Base-by-base conservation (phyloP, 1,140 invertebrate genomes). In the Procambarus virginalis region DNA sequence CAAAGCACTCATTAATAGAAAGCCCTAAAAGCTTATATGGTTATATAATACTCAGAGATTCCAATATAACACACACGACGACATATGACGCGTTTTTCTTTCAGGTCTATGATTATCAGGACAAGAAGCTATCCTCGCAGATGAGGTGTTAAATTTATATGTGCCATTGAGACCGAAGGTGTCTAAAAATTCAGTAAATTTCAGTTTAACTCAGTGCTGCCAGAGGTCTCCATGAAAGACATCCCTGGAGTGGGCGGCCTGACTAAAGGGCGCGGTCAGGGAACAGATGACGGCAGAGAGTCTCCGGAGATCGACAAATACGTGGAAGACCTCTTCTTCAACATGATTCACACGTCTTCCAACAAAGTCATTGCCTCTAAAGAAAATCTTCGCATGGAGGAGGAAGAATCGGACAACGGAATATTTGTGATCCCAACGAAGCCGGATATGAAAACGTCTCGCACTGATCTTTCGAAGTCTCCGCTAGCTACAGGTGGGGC, bases 301-400 rank as follows among this genome's bases (percentile, higher is more conserved):
- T 73, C 68, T 34, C 68, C 68, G 5, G 68, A 73, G n/a, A 73
- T 73, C n/a, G 68, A 73, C 68, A 22, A 9, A 20, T 73, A 73
- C 10, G 68, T 73, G 68, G 68, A 73, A 22, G 68, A 73, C 68
- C 68, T 73, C 68, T 73, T 73, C 68, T 73, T 45, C 22, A 34
- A 34, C n/a, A 73, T 73, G 68, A 10, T 73, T 6, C n/a, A 34
- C 68, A 4, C 68, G 68, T 14, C 68, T n/a, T 73, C 68, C 68
- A 73, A 10, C 22, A 73, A 73, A 9, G 68, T 73, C n/a, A 34
- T 3, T 5, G n/a, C 68, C 6, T 8, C 22, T 8, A 73, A 73
- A 10, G 20, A 22, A 2, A 22, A 6, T 34, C 2, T 20, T 17
- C 64, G 10, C 0, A 8, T 34, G 22, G 20, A 73, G 22, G 22